Percentiles rank a stretch among this genome's conserved stretches.
Evolutionary conservation across 2,888 invertebrate species (phyloP).

Genomic region (Lasiommata megera): DNA sequence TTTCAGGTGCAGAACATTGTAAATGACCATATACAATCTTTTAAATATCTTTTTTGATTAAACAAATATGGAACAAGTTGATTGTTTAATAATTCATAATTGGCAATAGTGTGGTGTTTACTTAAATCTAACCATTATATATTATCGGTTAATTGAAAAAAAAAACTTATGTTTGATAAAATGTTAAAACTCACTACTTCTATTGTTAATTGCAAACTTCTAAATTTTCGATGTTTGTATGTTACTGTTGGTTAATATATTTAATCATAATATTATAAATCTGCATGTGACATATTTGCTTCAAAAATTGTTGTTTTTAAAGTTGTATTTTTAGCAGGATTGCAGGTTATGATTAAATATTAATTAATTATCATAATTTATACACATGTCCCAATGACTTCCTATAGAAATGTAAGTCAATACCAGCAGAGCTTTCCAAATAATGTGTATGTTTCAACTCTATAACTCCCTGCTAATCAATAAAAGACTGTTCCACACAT

Average conservation of each 20-base stretch:
- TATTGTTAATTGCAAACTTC: constrained; percentile 36
- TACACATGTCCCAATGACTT: constrained; percentile 67
- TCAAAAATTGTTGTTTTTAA: constrained; percentile 15
- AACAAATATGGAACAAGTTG: no score
- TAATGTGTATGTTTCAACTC: constrained; percentile 45
- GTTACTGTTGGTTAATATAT: constrained; percentile 14
- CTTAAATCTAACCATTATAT: not conserved
- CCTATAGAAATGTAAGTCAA: constrained; percentile 53
- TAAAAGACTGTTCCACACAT: constrained; percentile 99
- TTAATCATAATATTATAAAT: constrained; percentile 13
- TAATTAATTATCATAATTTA: constrained; percentile 35
- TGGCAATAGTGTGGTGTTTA: no score
- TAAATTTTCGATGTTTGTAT: constrained; percentile 17
- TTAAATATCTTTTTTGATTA: not conserved
- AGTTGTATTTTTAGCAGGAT: constrained; percentile 30
- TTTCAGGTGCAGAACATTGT: not conserved
- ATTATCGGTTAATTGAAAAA: not conserved
- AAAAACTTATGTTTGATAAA: constrained; percentile 4
- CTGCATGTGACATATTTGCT: constrained; percentile 21
- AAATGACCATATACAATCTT: constrained; percentile 2
- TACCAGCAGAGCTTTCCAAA: constrained; percentile 44
- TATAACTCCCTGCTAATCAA: constrained; percentile 85
- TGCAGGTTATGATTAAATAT: constrained; percentile 40
- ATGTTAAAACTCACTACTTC: constrained; percentile 31
- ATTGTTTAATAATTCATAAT: no score